Base-by-base conservation (phyloP, 2,888 invertebrate genomes). In the Mesodorylaimus sp. region DNA sequence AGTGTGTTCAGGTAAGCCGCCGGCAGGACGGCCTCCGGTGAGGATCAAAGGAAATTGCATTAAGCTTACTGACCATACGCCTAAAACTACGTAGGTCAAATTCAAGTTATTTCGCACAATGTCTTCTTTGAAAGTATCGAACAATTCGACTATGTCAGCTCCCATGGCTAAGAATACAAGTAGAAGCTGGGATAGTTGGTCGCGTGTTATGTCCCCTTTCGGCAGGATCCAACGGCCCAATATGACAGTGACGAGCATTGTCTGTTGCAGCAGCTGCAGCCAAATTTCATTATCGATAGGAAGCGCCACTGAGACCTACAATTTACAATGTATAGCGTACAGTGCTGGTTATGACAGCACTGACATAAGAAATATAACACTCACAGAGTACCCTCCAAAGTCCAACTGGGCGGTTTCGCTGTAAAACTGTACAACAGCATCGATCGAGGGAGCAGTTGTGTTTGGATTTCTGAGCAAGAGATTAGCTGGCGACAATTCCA, bases 101-200 rank as follows among this genome's bases (percentile, higher is more conserved):
- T 82, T 73, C 25, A 79, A 79, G 64, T 85, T 83, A 1, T n/a
- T n/a, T n/a, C 13, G 7, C 10, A 81, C 79, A 43, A 85, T 80
- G 56, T 81, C 80, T 59, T 86, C 86, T 59, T 70, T 60, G 74
- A 89, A 89, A 0, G 88, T 87, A 69, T 91, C 89, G 70, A 89
- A 89, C 72, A 91, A 89, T 68, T 91, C 91, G 47, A 89, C 88
- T 48, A 91, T 91, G 67, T 86, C 91, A 0, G 88, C 89, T 0
- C 89, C 88, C 19, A 64, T 64, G 28, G 85, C 84, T 76, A 67
- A 70, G 61, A 73, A 76, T 2, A 89, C 89, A 43, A 91, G 72
- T 1, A 91, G 71, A 13, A 91, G 73, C 61, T 91, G 89, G 47
- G 87, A 87, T 10, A 91, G 74, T 69, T 91, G 88, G 65, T 91